Base-by-base conservation (phyloP, 2,113 vertebrate genomes). In the Cyprinodon tularosa region DNA sequence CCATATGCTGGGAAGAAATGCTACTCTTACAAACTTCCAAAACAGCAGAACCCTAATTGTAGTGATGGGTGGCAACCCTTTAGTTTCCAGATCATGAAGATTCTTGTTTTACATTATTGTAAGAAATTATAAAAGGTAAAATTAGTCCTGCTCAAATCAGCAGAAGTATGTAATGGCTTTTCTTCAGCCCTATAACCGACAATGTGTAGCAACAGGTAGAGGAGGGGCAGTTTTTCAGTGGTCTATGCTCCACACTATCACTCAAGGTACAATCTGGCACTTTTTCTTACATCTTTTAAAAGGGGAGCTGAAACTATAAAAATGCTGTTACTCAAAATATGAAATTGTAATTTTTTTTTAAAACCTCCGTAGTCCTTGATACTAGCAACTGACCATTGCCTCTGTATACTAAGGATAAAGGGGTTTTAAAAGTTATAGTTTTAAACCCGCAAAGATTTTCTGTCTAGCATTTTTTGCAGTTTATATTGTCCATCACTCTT, bases 81-180 rank as follows among this genome's bases (percentile, higher is more conserved):
- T 57, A 57, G 17, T 20, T 20, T 57, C 8, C 50, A n/a, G 3
- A n/a, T 57, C 7, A 57, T 8, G n/a, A 9, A 20, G 20, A 57
- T 57, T 1, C 20, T 9, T n/a, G 50, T 57, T 57, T 57, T 57
- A 9, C 50, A 57, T 57, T 15, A 9, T 57, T 57, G 17, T 20
- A 57, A 57, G 10, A 7, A 57, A 20, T 57, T n/a, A 9, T n/a
- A 57, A 57, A 57, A 9, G 3, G 20, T 8, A 4, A 3, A 57
- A 57, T 57, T 6, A 20, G 17, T 92, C 50, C n/a, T 57, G 9
- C 20, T 57, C 9, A 3, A 57, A 14, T 6, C 17, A 20, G 10
- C 6, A 10, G 17, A 57, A 10, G 10, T 9, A 3, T 57, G 15
- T 57, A 57, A 20, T n/a, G n/a, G 17, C 20, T 20, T 57, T 57